phyloP scores from a whole-genome alignment of 2,113 vertebrate genomes.

The Mormyrus lacerda region DNA sequence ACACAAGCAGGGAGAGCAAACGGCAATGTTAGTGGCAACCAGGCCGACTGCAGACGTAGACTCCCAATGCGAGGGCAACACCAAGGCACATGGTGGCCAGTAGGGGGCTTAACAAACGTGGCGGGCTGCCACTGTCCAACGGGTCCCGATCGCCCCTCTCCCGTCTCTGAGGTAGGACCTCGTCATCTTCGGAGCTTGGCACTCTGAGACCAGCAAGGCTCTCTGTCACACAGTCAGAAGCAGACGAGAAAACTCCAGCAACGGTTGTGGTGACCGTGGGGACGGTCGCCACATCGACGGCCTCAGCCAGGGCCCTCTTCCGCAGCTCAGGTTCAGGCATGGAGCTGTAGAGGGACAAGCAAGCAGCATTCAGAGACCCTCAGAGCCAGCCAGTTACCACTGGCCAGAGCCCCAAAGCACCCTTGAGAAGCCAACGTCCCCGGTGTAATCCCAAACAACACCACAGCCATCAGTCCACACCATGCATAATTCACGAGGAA shows the following conservation, averaged over 20 bases:
- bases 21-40: constrained; percentile 73
- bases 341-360: constrained; percentile 28
- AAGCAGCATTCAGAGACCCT: background rate
- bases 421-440: background rate
- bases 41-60: constrained; percentile 83
- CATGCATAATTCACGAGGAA: background rate
- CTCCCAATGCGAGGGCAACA: constrained; percentile 74
- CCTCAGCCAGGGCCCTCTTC: constrained; percentile 25
- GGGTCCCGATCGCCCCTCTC: constrained; percentile 19
- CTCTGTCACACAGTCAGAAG: constrained; percentile 7
- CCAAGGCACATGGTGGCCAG: constrained; percentile 78
- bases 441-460: background rate
- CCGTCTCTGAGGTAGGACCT: constrained; percentile 41
- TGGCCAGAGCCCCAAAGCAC: background rate
- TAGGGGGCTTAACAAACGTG: constrained; percentile 70
- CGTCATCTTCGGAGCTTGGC: constrained; percentile 37
- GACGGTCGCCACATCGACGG: background rate
- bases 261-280: background rate
- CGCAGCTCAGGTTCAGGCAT: constrained; percentile 40
- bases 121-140: background rate
- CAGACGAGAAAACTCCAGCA: background rate
- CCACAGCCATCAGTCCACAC: background rate
- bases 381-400: background rate
- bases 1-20: constrained; percentile 10
- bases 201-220: constrained; percentile 26